phyloP scores from a whole-genome alignment of 2,797 vertebrate species.

The Pipistrellus pygmaeus region DNA sequence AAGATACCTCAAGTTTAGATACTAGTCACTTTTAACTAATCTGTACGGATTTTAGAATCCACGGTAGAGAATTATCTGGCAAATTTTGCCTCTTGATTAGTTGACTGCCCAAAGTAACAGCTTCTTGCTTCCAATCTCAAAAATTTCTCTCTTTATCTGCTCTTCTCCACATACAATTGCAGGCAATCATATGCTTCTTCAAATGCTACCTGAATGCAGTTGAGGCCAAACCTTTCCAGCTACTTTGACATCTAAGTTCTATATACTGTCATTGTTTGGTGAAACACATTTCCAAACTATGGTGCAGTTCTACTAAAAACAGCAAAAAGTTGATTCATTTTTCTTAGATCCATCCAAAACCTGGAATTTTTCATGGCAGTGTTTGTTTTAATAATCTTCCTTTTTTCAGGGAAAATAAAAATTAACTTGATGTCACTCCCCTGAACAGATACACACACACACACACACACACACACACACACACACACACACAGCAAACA shows the following conservation, averaged over 20 bases:
- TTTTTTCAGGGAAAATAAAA: constrained; percentile 55
- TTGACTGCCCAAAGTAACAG: constrained; percentile 8
- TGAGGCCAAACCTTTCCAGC: neutral
- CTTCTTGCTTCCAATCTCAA: constrained; percentile 14
- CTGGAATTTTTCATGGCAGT: constrained; percentile 29
- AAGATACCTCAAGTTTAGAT: neutral
- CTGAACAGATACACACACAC: no score
- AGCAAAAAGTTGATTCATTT: constrained; percentile 1
- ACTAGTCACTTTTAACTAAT: constrained; percentile 12
- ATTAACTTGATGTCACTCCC: neutral
- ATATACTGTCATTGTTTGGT: neutral
- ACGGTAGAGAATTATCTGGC: neutral
- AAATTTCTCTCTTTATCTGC: neutral
- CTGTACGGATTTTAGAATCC: neutral
- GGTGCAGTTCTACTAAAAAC: neutral
- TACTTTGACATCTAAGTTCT: constrained; percentile 2
- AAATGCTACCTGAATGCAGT: neutral
- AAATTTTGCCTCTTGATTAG: constrained; percentile 42
- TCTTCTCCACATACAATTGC: neutral
- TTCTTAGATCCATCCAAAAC: constrained; percentile 8
- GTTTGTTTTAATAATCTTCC: constrained; percentile 52
- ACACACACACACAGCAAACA: no score
- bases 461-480: neutral
- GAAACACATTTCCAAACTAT: neutral
- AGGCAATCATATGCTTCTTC: neutral